Conservation (phyloP, 1,140 invertebrate species). For the Cherax quadricarinatus region DNA sequence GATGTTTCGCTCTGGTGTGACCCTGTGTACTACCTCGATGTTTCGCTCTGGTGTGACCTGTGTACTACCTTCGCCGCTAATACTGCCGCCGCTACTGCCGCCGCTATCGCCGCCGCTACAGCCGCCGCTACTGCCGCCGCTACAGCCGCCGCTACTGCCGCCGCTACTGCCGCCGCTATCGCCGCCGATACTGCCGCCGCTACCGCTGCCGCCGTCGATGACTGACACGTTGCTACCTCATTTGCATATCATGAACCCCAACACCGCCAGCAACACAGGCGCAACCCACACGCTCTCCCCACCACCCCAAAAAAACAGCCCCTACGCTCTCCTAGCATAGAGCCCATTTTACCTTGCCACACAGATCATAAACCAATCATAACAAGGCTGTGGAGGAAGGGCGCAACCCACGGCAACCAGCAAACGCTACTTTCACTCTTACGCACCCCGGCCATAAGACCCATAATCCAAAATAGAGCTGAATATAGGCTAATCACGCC, state of each 20-base stretch:
- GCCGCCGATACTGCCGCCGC: background rate
- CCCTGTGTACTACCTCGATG: no score
- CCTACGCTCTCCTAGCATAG: background rate
- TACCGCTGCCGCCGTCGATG: no score
- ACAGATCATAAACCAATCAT: slow-evolving; percentile 62
- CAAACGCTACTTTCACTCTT: background rate
- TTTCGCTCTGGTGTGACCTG: background rate
- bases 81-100: background rate
- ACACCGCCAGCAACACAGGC: background rate
- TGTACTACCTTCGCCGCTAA: background rate
- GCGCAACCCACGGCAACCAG: background rate
- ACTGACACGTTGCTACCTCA: slow-evolving; percentile 31
- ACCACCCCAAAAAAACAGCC: background rate
- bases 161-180: background rate
- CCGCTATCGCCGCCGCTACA: background rate
- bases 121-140: background rate
- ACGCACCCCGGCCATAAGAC: background rate
- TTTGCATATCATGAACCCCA: slow-evolving; percentile 64
- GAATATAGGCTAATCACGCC: background rate
- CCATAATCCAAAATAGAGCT: background rate
- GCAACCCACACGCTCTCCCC: slow-evolving; percentile 33
- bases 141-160: background rate
- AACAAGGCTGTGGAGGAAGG: background rate
- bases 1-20: no score
- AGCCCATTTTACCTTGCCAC: background rate